Conservation (phyloP, 2,113 vertebrate species). For the Puffinus mauretanicus region DNA sequence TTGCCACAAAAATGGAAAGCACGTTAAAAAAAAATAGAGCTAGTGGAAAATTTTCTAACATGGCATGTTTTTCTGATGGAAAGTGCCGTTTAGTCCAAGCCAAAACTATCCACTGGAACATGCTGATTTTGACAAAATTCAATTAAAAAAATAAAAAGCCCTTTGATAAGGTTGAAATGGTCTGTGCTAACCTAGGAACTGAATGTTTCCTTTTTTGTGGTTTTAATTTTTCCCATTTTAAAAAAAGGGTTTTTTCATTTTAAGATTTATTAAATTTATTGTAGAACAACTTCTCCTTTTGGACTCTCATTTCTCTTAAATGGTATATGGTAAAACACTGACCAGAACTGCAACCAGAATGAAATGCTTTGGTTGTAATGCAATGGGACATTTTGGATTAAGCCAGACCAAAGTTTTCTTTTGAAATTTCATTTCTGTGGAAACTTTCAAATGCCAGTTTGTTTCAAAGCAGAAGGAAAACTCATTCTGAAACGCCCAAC, state of each 20-base stretch:
- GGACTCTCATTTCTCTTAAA: background rate
- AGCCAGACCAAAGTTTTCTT: background rate
- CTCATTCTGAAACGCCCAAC: background rate
- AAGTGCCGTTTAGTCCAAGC: constrained; percentile 17
- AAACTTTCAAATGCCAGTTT: background rate
- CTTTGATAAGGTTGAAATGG: background rate
- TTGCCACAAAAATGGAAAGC: constrained; percentile 45
- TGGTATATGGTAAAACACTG: background rate
- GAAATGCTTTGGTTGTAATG: background rate
- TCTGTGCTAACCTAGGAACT: background rate
- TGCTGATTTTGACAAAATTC: constrained; percentile 47
- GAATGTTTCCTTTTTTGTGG: background rate
- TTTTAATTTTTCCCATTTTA: background rate
- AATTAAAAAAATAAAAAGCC: background rate
- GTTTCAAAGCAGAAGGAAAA: background rate
- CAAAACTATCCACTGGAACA: constrained; percentile 26
- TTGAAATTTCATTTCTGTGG: background rate
- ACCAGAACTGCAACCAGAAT: background rate
- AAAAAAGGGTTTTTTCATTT: background rate
- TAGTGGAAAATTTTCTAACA: background rate
- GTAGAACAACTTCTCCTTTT: background rate
- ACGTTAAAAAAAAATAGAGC: background rate
- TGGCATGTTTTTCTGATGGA: background rate
- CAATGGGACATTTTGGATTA: background rate
- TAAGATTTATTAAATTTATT: background rate